A percentile compares a stretch with the other conserved stretches of the same genome.
These are phyloP conservation scores for Tortricodes alternella DNA, from an alignment of 2,888 invertebrate species.

Conservation along the genomic window DNA sequence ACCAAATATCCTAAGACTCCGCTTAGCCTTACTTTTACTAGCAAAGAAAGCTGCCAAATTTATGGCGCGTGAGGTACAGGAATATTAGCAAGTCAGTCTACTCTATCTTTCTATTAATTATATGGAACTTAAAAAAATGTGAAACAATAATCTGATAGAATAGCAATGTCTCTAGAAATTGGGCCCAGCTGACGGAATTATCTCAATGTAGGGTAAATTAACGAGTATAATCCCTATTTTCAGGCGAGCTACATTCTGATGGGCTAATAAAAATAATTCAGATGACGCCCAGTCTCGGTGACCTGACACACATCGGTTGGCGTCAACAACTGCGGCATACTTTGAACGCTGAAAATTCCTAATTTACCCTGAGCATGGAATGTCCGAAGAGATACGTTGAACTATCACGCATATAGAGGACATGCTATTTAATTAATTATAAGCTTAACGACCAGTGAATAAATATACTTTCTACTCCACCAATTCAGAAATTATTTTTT, in stretches of 20 bases:
- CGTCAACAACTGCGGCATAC: constrained; percentile 69
- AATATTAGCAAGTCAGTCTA: no score
- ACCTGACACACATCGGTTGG: constrained; percentile 65
- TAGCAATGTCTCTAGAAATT: background rate
- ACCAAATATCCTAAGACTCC: no score
- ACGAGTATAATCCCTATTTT: constrained; percentile 38
- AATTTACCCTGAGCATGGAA: constrained; percentile 50
- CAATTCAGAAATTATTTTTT: no score
- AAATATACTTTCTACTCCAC: no score
- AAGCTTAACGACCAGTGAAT: no score
- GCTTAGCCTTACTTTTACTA: no score
- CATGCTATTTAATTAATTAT: background rate
- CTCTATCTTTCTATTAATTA: no score
- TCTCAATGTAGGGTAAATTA: background rate
- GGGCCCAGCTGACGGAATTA: background rate
- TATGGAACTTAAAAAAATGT: no score
- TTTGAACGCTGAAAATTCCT: constrained; percentile 55
- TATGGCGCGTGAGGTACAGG: no score
- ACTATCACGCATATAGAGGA: constrained; percentile 17
- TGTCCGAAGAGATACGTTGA: constrained; percentile 23
- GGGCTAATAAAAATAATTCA: constrained; percentile 68
- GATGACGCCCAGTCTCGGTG: constrained; percentile 59
- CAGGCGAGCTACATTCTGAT: constrained; percentile 45
- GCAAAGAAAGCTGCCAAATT: no score
- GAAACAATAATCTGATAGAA: no score